Evolutionary conservation across 2,113 vertebrate species (phyloP).

Genomic region (Bolborhynchus lineola): DNA sequence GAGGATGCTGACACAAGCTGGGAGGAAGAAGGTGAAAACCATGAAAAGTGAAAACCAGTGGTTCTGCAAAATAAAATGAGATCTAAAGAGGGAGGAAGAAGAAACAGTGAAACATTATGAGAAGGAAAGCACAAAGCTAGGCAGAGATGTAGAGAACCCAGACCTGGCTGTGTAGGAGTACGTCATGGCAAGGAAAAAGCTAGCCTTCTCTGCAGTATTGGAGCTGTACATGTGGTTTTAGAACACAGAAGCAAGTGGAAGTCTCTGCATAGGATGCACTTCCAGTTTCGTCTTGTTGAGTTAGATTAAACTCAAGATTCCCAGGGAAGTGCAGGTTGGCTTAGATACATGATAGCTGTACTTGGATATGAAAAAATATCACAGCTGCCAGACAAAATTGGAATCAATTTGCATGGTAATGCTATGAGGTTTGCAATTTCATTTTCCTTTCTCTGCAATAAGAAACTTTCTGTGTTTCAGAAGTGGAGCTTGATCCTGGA

Average conservation of each 20-base stretch:
- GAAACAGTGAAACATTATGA: neutral
- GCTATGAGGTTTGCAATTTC: neutral
- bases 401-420: constrained; percentile 30
- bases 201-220: neutral
- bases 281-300: neutral
- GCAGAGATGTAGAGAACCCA: neutral
- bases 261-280: neutral
- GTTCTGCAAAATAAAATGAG: neutral
- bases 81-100: neutral
- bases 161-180: neutral
- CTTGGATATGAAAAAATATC: constrained; percentile 14
- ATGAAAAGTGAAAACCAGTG: neutral
- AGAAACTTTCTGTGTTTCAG: neutral
- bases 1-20: neutral
- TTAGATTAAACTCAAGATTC: neutral
- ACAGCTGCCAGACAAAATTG: neutral
- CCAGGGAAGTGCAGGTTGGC: neutral
- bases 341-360: neutral
- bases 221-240: neutral
- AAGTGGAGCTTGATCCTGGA: neutral
- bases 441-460: neutral
- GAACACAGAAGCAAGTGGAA: neutral
- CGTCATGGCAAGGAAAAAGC: neutral
- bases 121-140: neutral
- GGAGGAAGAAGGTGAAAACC: neutral